phyloP scores from a whole-genome alignment of 2,113 vertebrate genomes.

The Panurus biarmicus region DNA sequence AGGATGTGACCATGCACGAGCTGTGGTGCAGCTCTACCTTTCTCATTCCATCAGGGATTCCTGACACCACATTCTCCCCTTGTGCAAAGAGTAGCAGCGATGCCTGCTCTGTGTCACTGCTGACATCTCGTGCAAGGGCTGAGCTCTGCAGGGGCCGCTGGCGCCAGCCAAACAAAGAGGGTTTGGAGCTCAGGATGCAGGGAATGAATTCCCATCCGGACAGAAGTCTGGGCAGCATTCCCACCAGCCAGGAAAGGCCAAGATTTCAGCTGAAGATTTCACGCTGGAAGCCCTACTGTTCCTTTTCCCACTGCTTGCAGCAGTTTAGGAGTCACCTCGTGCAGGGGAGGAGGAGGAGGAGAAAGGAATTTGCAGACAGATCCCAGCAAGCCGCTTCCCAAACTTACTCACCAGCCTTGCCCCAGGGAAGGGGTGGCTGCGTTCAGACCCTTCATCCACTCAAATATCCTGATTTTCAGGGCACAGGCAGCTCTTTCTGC shows the following conservation, averaged over 20 bases:
- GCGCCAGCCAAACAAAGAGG: not conserved
- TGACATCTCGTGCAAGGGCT: not conserved
- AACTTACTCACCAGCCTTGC: not conserved
- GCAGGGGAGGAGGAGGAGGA: not conserved
- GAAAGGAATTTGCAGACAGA: not conserved
- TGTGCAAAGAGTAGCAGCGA: not conserved
- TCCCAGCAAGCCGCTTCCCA: not conserved
- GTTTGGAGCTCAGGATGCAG: not conserved
- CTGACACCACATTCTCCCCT: fast-evolving
- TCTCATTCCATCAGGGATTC: not conserved
- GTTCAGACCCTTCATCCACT: not conserved
- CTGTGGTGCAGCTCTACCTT: not conserved
- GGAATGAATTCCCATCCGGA: not conserved
- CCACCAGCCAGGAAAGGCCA: not conserved
- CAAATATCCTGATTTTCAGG: not conserved
- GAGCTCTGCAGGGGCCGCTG: not conserved
- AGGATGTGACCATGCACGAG: fast-evolving
- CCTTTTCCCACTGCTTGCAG: not conserved
- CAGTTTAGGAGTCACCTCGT: not conserved
- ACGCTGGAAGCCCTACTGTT: not conserved
- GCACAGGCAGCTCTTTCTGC: not conserved
- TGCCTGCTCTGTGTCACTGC: not conserved
- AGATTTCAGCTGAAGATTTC: not conserved
- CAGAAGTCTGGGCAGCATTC: conserved; percentile 2
- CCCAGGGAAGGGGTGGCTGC: not conserved